These are phyloP conservation scores for Amphipoea oculea DNA, from an alignment of 2,888 invertebrate species.

Conservation along the genomic window DNA sequence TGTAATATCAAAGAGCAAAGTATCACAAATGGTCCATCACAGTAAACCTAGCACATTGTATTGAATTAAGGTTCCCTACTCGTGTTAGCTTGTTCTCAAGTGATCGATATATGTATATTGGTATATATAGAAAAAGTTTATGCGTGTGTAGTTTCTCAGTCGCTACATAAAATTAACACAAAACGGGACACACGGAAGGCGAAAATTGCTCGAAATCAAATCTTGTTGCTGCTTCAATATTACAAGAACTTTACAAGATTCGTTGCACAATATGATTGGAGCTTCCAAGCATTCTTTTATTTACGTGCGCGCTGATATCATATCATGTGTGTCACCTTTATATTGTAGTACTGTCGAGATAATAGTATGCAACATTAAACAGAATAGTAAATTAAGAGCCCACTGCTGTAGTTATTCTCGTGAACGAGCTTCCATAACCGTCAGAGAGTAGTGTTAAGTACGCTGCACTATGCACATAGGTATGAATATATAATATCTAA, in stretches of 20 bases:
- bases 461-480: conserved; percentile 90
- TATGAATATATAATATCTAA: conserved; percentile 90
- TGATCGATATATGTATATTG: conserved; percentile 50
- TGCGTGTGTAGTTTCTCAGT: conserved; percentile 88
- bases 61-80: conserved; percentile 67
- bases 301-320: conserved; percentile 82
- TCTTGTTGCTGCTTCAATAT: conserved; percentile 90
- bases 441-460: conserved; percentile 87
- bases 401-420: conserved; percentile 80
- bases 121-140: conserved; percentile 63
- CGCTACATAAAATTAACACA: conserved; percentile 83
- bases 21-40: conserved; percentile 53
- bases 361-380: conserved; percentile 69
- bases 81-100: conserved; percentile 51
- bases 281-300: conserved; percentile 89
- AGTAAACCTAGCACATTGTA: conserved; percentile 67
- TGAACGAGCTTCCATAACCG: conserved; percentile 86
- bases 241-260: conserved; percentile 91
- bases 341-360: conserved; percentile 81
- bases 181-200: conserved; percentile 89
- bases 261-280: conserved; percentile 90
- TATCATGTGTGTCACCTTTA: conserved; percentile 88
- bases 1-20: conserved; percentile 90
- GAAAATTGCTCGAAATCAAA: conserved; percentile 85
- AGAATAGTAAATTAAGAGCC: conserved; percentile 77